Evolutionary conservation across 23 tunicate genomes (phyloP), one percentile per base, ranked within the genome.

Genomic region (Corella eumyota): DNA sequence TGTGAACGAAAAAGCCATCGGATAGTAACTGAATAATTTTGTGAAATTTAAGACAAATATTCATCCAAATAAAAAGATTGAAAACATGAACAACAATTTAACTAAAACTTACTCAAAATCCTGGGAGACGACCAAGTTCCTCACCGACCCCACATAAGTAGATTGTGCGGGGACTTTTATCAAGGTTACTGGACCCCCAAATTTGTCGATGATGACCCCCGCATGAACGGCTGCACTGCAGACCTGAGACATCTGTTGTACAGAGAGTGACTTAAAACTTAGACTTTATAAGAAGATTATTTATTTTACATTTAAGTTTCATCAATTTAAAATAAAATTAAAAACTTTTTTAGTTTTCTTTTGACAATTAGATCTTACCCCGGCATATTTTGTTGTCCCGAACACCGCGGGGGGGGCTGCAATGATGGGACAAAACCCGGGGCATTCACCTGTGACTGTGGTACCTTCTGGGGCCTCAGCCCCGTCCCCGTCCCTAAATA

Each of bases 171-270:
- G 69, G 28, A 64, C 56, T 32, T 64, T 48, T 4, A 64, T 61
- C 27, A 75, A 5, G 21, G 98, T 90, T 7, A 90, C 98, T 22
- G 79, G 82, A 36, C 98, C 98, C 45, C 98, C 98, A 7, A 70
- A 36, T 11, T 58, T 47, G 21, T 75, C 84, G 50, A 66, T 56
- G 31, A 86, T 54, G 20, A 73, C 81, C 22, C 95, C 95, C 17
- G 77, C 77, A 58, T 90, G 98, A 5, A 90, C 75, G 20, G 98
- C 98, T 24, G 98, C 84, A 36, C 36, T 75, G 56, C 98, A 90
- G 32, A 90, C 53, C 70, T 81, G 75, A 30, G 91, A 90, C 28
- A 30, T 73, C 96, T 88, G 63, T 52, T 33, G 17, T 7, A 11
- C 40, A 11, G 19, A n/a, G n/a, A n/a, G n/a, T n/a, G n/a, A n/a